Conservation (phyloP, 2,888 invertebrate genomes). For the Sarcophaga caerulescens region DNA sequence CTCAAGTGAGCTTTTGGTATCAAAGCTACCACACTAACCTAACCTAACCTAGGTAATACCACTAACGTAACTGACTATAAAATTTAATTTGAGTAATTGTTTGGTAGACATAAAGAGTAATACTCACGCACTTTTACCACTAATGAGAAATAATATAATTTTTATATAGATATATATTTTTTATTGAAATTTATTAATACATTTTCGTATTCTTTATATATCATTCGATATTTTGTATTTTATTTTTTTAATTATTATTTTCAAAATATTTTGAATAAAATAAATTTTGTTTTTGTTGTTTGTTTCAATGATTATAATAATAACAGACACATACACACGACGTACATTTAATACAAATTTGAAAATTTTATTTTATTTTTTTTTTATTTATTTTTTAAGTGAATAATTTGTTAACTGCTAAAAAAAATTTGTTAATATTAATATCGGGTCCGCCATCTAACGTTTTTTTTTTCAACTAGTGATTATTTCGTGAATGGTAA, state of each 20-base stretch:
- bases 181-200: slow-evolving; percentile 48
- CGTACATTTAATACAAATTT: slow-evolving; percentile 57
- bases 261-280: slow-evolving; percentile 58
- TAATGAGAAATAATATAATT: too few relatives aligned
- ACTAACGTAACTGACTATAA: too few relatives aligned
- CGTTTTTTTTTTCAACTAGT: too few relatives aligned
- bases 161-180: not conserved
- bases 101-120: too few relatives aligned
- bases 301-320: slow-evolving; percentile 39
- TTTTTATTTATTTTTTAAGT: slow-evolving; percentile 27
- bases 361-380: slow-evolving; percentile 47
- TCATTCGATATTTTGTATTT: slow-evolving; percentile 58
- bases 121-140: too few relatives aligned
- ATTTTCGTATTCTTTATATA: slow-evolving; percentile 71
- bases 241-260: slow-evolving; percentile 16
- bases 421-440: slow-evolving; percentile 51
- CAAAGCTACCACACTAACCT: too few relatives aligned
- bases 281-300: slow-evolving; percentile 49
- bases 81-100: too few relatives aligned
- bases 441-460: too few relatives aligned
- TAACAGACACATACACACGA: slow-evolving; percentile 59
- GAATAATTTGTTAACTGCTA: slow-evolving; percentile 56
- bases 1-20: too few relatives aligned
- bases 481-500: too few relatives aligned
- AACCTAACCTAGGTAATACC: too few relatives aligned